Evolutionary conservation across 2,797 vertebrate species (phyloP), one percentile per base, ranked within the genome.

Genomic region (Sebastes kiyomatsui): DNA sequence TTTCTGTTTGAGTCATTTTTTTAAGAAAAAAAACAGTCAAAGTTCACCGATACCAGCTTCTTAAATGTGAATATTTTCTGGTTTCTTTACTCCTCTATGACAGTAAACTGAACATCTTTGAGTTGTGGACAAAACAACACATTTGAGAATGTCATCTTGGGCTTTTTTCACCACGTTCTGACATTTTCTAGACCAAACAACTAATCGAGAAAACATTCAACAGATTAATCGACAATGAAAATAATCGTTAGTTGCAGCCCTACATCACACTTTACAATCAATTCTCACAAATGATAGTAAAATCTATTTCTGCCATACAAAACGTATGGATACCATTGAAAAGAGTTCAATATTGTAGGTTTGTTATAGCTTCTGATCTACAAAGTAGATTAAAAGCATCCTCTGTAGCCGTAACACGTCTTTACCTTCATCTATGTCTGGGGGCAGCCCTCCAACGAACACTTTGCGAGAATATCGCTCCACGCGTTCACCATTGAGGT

Each of bases 401-500:
- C 14, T 20, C 13, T 38, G 28, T 4, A 28, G 35, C n/a, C 1
- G 0, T 11, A 4, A 65, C 22, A 35, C 8, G 4, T 67, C 28
- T 60, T 74, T 96, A 99, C 98, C 98, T 99, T 99, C 98, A 58
- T 99, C 99, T 72, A 99, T 99, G 90, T 99, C 99, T 0, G 99
- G 99, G 58, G 99, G 99, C 64, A 99, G 93, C 56, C 99, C 99
- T 5, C 99, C 98, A 0, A 99, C 99, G 71, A 99, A 99, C 87
- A 99, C 98, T 75, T 99, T 99, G 13, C 98, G 98, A 23, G 99
- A 99, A 64, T 98, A 99, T 4, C 99, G 97, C 59, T 99, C 99
- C 70, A 99, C 97, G 6, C 98, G 95, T 88, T 99, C 99, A 49
- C 99, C 99, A 3, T 99, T 99, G 90, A 99, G 98, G 92, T 99